These are phyloP conservation scores for Ephydatia muelleri DNA, from an alignment of 37 sponge, comb jelly and placozoan species.

Conservation along the genomic window DNA sequence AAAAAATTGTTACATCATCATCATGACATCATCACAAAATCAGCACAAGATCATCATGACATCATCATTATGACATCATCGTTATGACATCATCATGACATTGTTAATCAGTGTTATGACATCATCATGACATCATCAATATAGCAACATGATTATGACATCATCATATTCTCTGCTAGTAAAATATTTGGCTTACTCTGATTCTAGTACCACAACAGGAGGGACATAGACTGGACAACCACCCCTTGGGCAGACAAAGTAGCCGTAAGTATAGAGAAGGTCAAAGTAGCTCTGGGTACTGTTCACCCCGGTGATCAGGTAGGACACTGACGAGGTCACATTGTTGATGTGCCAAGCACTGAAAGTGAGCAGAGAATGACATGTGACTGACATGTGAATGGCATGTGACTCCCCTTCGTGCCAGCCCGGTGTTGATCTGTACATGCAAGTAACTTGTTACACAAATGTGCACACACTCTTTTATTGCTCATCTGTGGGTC, in stretches of 20 bases:
- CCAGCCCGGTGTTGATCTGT: no score
- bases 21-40: neutral
- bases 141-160: neutral
- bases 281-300: constrained; percentile 25
- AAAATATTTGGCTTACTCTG: constrained; percentile 6
- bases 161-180: neutral
- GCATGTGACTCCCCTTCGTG: no score
- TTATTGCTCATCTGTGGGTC: no score
- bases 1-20: neutral
- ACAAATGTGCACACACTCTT: no score
- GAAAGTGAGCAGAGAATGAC: no score
- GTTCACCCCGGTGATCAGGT: constrained; percentile 67
- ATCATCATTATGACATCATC: neutral
- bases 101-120: neutral
- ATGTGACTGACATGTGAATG: neutral
- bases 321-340: constrained; percentile 48
- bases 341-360: constrained; percentile 85
- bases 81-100: neutral
- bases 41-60: neutral
- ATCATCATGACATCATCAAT: neutral
- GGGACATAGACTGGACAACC: constrained; percentile 52
- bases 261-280: constrained; percentile 44
- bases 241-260: constrained; percentile 72
- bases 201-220: constrained; percentile 20
- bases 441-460: no score